These are phyloP conservation scores for Herpailurus yagouaroundi DNA, from an alignment of 2,113 vertebrate species.

Conservation along the genomic window DNA sequence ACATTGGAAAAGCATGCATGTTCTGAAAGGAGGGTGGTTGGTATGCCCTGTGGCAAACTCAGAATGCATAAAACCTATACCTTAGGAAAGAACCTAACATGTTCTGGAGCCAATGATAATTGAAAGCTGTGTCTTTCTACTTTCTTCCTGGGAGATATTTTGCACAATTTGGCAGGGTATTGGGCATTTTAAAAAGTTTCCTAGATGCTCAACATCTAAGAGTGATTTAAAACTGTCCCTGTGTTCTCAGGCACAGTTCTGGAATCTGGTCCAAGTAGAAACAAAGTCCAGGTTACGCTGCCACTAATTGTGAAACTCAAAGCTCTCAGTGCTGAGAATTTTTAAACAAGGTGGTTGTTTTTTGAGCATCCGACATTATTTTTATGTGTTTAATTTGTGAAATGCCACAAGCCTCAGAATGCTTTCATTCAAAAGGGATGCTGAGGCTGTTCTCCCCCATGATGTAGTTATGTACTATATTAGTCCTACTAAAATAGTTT, in stretches of 20 bases:
- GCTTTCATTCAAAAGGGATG: neutral
- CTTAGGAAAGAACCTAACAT: neutral
- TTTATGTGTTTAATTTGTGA: neutral
- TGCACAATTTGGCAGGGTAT: neutral
- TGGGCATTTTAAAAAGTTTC: neutral
- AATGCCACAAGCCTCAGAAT: neutral
- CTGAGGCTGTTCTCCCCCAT: neutral
- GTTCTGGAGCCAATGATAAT: neutral
- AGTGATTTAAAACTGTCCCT: neutral
- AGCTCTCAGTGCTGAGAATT: neutral
- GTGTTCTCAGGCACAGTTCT: neutral
- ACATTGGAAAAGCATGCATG: accelerated
- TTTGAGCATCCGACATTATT: neutral
- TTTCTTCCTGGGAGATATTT: neutral
- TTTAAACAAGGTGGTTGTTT: neutral
- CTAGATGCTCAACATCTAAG: neutral
- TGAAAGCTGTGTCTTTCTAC: neutral
- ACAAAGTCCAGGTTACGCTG: neutral
- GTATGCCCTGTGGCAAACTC: neutral
- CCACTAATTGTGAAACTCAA: neutral
- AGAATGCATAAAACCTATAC: neutral
- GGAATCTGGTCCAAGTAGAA: neutral
- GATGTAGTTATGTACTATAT: neutral
- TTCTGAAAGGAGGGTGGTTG: neutral
- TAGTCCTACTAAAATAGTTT: neutral